Percentiles rank a stretch among this genome's conserved stretches.
Conservation (phyloP, 2,113 vertebrate species). For the Toxotes jaculatrix region DNA sequence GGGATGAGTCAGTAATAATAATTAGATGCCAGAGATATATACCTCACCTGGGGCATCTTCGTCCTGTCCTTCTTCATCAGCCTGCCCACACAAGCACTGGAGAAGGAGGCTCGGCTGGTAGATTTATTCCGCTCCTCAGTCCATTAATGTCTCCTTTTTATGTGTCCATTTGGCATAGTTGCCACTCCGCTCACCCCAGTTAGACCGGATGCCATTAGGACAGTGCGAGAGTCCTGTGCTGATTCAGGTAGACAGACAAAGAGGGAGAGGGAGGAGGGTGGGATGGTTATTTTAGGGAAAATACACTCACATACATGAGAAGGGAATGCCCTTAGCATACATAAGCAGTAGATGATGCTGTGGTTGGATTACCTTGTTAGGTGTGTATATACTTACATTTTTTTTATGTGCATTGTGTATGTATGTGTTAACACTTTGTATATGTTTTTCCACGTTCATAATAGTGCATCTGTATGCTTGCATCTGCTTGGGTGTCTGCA, state of each 20-base stretch:
- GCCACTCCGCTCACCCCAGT: slow-evolving; percentile 66
- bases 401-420: not conserved
- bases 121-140: slow-evolving; percentile 75
- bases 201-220: slow-evolving; percentile 56
- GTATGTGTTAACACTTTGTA: not conserved
- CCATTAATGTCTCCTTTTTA: slow-evolving; percentile 78
- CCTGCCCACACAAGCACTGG: slow-evolving; percentile 42
- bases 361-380: no score
- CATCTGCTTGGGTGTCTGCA: not conserved
- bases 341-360: not conserved
- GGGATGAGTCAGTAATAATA: slow-evolving; percentile 55
- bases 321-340: not conserved
- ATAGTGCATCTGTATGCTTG: not conserved
- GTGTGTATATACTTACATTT: not conserved
- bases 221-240: slow-evolving; percentile 45
- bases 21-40: slow-evolving; percentile 64
- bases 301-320: not conserved
- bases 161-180: slow-evolving; percentile 77
- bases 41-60: slow-evolving; percentile 58
- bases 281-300: not conserved
- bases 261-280: no score
- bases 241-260: slow-evolving; percentile 32
- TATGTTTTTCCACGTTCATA: slow-evolving; percentile 2
- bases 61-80: slow-evolving; percentile 36
- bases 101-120: slow-evolving; percentile 28